Base-by-base conservation (phyloP, 2,888 invertebrate genomes). In the Clunio marinus region DNA sequence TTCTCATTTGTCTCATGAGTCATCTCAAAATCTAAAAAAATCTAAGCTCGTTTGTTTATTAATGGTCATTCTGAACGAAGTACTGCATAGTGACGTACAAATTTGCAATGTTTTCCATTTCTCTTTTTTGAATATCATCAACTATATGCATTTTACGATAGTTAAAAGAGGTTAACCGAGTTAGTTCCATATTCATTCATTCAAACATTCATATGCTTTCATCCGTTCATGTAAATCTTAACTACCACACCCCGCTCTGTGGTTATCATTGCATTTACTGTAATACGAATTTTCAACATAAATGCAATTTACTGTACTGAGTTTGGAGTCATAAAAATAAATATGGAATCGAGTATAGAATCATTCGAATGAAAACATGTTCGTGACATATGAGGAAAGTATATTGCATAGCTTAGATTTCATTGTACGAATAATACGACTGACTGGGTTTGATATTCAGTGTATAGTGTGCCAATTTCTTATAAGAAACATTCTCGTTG, bases 171-270 rank as follows among this genome's bases (percentile, higher is more conserved):
- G 41, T 41, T 41, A 41, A 41, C 41, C 41, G 15, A 41, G 41
- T 41, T 15, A 2, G 41, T 15, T 41, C 15, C 41, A 41, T 41
- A 41, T 41, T 10, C 15, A n/a, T 15, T 10, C 41, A 41, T 41
- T 41, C 41, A 41, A n/a, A 15, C 32, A 8, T n/a, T n/a, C n/a
- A n/a, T n/a, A n/a, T n/a, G n/a, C n/a, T n/a, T n/a, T n/a, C n/a
- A n/a, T n/a, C n/a, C n/a, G n/a, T n/a, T n/a, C 41, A n/a, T 41
- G 41, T 41, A 41, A 41, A 41, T 41, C 41, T 41, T 10, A n/a
- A 10, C 10, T n/a, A 32, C 10, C 41, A 41, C 41, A 41, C 41
- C 41, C 10, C n/a, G 41, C 41, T 10, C 10, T 41, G 10, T 3
- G 41, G 2, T 10, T 41, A 10, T 10, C 7, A 5, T 5, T 10